Evolutionary conservation across 2,113 vertebrate genomes (phyloP).

Genomic region (Tachysurus fulvidraco): DNA sequence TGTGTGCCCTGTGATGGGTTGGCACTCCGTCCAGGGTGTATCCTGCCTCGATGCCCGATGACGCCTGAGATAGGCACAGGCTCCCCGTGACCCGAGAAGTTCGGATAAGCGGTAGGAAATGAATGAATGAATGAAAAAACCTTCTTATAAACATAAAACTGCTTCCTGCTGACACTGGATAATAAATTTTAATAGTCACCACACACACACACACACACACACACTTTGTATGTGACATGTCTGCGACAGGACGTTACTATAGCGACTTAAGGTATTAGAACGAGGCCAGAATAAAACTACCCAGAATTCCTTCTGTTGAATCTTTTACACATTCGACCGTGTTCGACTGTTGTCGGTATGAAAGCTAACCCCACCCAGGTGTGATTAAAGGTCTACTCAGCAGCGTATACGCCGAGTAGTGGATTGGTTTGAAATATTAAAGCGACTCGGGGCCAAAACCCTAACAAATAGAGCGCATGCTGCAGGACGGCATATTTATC

Average conservation of each 20-base stretch:
- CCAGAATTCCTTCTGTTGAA: not conserved
- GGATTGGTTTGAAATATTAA: not conserved
- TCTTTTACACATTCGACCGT: conserved; percentile 17
- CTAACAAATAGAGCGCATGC: not conserved
- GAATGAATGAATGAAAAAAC: too few species aligned
- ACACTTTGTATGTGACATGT: not conserved
- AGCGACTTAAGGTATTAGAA: too few species aligned
- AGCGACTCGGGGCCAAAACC: not conserved
- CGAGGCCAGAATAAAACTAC: not conserved
- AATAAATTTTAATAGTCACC: too few species aligned
- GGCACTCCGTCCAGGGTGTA: too few species aligned
- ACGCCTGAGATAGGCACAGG: too few species aligned
- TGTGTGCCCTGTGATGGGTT: too few species aligned
- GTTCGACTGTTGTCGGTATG: conserved; percentile 13
- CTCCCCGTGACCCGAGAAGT: too few species aligned
- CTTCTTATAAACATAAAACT: too few species aligned
- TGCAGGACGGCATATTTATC: not conserved
- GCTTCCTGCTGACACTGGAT: not conserved
- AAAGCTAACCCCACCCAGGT: not conserved
- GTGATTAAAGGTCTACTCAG: not conserved
- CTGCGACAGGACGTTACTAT: not conserved
- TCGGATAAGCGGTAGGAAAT: too few species aligned
- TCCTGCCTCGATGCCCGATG: too few species aligned
- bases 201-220: not conserved
- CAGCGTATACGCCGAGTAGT: not conserved